Percentiles rank a stretch among this genome's conserved stretches.
These are phyloP conservation scores for Uropetala carovei DNA, from an alignment of 2,888 invertebrate species.

Conservation along the genomic window DNA sequence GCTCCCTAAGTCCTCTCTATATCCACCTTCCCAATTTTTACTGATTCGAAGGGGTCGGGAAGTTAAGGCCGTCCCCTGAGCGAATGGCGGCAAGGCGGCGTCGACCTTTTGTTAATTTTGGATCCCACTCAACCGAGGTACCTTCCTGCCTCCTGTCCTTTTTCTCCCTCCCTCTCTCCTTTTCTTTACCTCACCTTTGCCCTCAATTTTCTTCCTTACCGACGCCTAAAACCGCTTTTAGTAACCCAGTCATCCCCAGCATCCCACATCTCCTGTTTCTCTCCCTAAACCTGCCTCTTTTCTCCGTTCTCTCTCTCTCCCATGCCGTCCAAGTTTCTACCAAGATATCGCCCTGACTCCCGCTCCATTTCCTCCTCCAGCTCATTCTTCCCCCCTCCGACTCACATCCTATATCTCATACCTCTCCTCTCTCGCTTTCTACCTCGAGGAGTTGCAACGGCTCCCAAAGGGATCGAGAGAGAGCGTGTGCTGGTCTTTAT, in stretches of 20 bases:
- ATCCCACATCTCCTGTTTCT: too few relatives aligned
- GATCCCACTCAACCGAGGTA: neutral
- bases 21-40: neutral
- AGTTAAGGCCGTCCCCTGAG: neutral
- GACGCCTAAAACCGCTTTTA: conserved; percentile 8
- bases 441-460: neutral
- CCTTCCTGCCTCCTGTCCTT: too few relatives aligned
- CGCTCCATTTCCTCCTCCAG: neutral
- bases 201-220: neutral
- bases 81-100: neutral
- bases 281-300: neutral
- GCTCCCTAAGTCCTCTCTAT: neutral
- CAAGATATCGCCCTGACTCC: neutral
- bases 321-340: neutral
- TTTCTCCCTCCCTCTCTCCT: neutral
- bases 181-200: neutral
- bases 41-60: neutral
- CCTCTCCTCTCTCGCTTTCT: neutral
- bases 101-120: conserved; percentile 23
- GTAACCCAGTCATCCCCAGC: conserved; percentile 8
- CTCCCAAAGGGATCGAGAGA: neutral
- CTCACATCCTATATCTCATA: too few relatives aligned
- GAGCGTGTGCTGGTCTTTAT: neutral
- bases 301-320: neutral
- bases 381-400: too few relatives aligned